Percentiles rank a stretch among this genome's conserved stretches.
Evolutionary conservation across 2,888 invertebrate genomes (phyloP).

Genomic region (Drosophila anceps): DNA sequence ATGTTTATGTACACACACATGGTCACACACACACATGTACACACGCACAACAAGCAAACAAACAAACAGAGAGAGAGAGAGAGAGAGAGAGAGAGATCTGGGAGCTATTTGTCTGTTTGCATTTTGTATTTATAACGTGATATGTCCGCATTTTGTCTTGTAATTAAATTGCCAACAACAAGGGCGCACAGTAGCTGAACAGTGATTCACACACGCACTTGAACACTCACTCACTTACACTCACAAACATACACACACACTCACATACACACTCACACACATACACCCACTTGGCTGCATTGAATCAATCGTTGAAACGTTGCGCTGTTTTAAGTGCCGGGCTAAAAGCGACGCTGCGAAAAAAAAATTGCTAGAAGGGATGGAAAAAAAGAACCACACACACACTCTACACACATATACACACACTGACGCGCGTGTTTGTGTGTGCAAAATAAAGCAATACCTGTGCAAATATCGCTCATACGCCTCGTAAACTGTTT

Average conservation of each 20-base stretch:
- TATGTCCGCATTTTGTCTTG: slow-evolving; percentile 70
- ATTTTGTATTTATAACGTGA: slow-evolving; percentile 64
- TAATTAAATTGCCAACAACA: slow-evolving; percentile 69
- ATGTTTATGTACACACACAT: slow-evolving; percentile 17
- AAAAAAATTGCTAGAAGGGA: slow-evolving; percentile 6
- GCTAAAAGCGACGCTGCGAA: slow-evolving; percentile 17
- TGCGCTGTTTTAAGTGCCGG: slow-evolving; percentile 58
- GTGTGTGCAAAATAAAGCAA: slow-evolving; percentile 42
- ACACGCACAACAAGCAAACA: slow-evolving; percentile 6
- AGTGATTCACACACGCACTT: slow-evolving; percentile 43
- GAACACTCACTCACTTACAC: slow-evolving; percentile 28
- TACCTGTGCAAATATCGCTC: slow-evolving; percentile 69
- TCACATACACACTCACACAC: slow-evolving; percentile 6
- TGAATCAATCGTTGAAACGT: slow-evolving; percentile 66
- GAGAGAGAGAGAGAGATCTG: neutral
- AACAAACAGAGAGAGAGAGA: neutral
- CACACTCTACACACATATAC: neutral
- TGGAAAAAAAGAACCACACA: neutral
- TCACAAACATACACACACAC: slow-evolving; percentile 11
- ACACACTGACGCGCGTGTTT: slow-evolving; percentile 3
- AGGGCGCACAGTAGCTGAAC: slow-evolving; percentile 16
- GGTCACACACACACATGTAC: slow-evolving; percentile 1
- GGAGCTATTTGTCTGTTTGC: slow-evolving; percentile 35
- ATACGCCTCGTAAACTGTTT: slow-evolving; percentile 79
- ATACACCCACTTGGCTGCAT: slow-evolving; percentile 40